Conservation (phyloP, 1,140 invertebrate genomes). For the Eriocheir sinensis region DNA sequence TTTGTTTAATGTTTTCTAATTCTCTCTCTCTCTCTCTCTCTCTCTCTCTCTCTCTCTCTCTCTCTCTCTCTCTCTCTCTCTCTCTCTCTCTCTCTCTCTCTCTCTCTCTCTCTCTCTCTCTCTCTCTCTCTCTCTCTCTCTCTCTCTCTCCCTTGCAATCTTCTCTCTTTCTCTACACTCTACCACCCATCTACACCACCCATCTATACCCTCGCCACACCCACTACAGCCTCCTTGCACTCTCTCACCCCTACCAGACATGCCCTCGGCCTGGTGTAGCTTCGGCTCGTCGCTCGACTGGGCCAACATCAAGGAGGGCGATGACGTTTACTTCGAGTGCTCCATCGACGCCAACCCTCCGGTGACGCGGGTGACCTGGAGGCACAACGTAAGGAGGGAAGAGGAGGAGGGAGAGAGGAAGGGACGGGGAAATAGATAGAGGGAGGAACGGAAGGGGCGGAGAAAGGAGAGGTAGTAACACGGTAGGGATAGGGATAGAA, state of each 20-base stretch:
- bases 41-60: neutral
- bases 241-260: neutral
- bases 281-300: conserved; percentile 31
- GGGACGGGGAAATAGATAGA: neutral
- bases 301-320: conserved; percentile 48
- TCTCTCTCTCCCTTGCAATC: too few species aligned
- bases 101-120: neutral
- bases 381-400: neutral
- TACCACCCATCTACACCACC: neutral
- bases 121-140: neutral
- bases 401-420: neutral
- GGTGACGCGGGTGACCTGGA: conserved; percentile 31
- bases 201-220: too few species aligned
- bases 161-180: too few species aligned
- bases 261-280: neutral
- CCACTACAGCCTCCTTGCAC: too few species aligned
- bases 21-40: neutral
- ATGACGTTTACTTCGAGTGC: conserved; percentile 56
- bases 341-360: conserved; percentile 46
- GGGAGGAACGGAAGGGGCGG: too few species aligned
- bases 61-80: neutral
- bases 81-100: neutral
- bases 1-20: neutral
- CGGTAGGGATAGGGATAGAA: too few species aligned
- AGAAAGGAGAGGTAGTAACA: too few species aligned